Percentiles rank a stretch among this genome's conserved stretches.
These are phyloP conservation scores for Heliconius melpomene DNA, from an alignment of 1,140 invertebrate species.

Conservation along the genomic window DNA sequence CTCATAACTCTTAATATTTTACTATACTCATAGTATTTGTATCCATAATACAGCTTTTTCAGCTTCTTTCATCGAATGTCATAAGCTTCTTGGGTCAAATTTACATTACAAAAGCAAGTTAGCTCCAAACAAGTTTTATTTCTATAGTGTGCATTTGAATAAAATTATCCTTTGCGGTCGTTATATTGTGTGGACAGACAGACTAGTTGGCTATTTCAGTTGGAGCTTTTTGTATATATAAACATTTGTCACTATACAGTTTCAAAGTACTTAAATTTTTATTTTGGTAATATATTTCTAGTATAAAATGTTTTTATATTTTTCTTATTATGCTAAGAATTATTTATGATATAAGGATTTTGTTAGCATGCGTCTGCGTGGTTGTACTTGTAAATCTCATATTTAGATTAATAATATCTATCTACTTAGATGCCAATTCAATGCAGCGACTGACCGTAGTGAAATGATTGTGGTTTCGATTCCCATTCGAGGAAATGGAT, in stretches of 20 bases:
- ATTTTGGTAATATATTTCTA: neutral
- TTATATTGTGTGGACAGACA: slow-evolving; percentile 17
- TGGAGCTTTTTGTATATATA: slow-evolving; percentile 1
- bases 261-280: neutral
- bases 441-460: no score
- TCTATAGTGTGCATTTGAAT: slow-evolving; percentile 26
- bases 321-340: neutral
- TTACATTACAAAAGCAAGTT: slow-evolving; percentile 16
- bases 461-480: neutral
- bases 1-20: neutral
- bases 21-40: neutral
- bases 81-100: slow-evolving; percentile 10
- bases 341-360: neutral
- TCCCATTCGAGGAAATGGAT: neutral
- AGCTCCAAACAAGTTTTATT: slow-evolving; percentile 29
- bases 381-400: no score
- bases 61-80: slow-evolving; percentile 6
- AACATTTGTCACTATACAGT: slow-evolving; percentile 4
- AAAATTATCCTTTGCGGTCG: slow-evolving; percentile 17
- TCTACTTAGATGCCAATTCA: no score
- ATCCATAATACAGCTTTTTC: slow-evolving; percentile 4
- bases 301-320: neutral
- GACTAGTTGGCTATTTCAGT: neutral
- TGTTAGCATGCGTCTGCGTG: no score
- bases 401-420: no score